These are phyloP conservation scores for Rallus crepitans DNA, from an alignment of 2,797 vertebrate genomes.

Conservation along the genomic window DNA sequence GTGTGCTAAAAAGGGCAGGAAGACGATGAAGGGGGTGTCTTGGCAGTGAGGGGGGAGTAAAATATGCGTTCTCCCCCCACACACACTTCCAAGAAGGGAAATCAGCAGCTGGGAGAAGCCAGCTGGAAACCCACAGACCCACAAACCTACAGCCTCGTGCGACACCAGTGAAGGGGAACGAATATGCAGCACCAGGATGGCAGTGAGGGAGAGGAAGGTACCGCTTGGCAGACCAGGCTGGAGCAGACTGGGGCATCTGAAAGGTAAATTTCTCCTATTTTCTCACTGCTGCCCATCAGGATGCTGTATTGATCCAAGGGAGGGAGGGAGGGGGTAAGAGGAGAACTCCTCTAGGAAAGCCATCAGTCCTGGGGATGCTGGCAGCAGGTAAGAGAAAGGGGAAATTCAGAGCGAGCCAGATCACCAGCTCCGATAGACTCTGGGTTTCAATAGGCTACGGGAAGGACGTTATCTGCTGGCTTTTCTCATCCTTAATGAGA, in stretches of 20 bases:
- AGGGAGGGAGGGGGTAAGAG: rapidly evolving
- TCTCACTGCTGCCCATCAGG: background rate
- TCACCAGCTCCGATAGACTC: background rate
- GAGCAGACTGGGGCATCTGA: background rate
- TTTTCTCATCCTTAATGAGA: constrained; percentile 4
- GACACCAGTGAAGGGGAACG: background rate
- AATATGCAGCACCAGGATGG: rapidly evolving
- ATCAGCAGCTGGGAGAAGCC: background rate
- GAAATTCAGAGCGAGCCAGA: background rate
- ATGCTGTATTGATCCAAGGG: background rate
- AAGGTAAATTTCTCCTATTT: background rate
- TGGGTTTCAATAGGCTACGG: background rate
- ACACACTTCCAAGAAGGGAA: background rate
- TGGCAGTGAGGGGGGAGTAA: background rate
- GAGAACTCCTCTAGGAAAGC: background rate
- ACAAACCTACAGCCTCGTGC: background rate
- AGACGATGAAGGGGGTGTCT: background rate
- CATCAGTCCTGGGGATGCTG: rapidly evolving
- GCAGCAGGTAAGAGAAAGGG: background rate
- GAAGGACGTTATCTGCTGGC: background rate
- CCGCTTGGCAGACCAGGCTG: background rate
- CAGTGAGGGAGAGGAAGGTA: rapidly evolving
- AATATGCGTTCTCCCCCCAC: background rate
- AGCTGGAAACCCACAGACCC: background rate
- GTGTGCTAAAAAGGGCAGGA: background rate